Conservation (phyloP, 1,140 invertebrate species). For the Solen grandis region DNA sequence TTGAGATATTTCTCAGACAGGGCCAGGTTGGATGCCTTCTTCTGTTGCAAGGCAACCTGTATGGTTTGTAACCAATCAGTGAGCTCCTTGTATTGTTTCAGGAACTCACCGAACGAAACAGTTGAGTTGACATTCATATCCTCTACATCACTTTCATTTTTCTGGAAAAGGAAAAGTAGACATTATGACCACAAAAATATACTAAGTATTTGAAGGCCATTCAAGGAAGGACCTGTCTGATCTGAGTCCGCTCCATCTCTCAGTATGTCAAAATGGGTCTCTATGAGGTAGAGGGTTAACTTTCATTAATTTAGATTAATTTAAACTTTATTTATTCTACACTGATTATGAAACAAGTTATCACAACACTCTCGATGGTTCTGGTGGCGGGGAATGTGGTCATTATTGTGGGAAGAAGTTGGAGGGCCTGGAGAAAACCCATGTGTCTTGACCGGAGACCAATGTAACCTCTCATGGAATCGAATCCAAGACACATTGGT, state of each 20-base stretch:
- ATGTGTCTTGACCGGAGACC: too few relatives aligned
- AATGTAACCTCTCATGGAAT: too few relatives aligned
- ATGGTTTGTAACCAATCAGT: conserved; percentile 86
- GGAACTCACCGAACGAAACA: conserved; percentile 88
- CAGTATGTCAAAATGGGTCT: too few relatives aligned
- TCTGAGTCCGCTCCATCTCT: neutral
- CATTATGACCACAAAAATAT: conserved; percentile 1
- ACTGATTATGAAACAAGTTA: too few relatives aligned
- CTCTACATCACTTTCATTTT: conserved; percentile 88
- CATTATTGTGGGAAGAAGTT: too few relatives aligned
- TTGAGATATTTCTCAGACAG: conserved; percentile 79
- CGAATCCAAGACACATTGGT: too few relatives aligned
- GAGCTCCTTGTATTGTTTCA: conserved; percentile 89
- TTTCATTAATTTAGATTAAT: too few relatives aligned
- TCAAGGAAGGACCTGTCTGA: neutral
- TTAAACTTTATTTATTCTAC: too few relatives aligned
- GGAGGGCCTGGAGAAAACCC: too few relatives aligned
- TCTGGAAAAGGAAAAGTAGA: conserved; percentile 82
- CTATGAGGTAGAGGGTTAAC: too few relatives aligned
- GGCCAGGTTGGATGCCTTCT: conserved; percentile 82
- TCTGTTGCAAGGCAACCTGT: conserved; percentile 78
- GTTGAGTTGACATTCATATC: conserved; percentile 81
- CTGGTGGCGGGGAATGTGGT: too few relatives aligned
- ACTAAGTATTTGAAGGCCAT: neutral
- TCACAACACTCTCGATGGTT: too few relatives aligned